phyloP scores from a whole-genome alignment of 2,888 invertebrate species.

The Chloroclysta siterata region DNA sequence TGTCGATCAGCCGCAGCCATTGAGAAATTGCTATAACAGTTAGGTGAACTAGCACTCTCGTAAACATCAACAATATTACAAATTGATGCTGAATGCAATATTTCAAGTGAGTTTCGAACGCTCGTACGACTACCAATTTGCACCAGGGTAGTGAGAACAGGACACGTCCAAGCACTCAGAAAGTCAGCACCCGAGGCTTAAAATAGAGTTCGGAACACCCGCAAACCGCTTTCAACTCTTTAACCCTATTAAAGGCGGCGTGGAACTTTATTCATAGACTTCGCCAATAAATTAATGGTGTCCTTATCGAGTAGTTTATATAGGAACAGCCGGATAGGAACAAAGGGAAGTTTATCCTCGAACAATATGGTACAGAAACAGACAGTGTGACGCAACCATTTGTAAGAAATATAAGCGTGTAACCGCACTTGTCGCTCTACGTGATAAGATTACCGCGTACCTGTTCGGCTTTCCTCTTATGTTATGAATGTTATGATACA shows the following conservation, averaged over 20 bases:
- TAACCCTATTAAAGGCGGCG: constrained; percentile 68
- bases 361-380: constrained; percentile 41
- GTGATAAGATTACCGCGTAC: constrained; percentile 51
- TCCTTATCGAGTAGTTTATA: constrained; percentile 35
- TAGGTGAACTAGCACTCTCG: constrained; percentile 28
- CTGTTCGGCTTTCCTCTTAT: constrained; percentile 22
- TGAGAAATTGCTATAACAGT: constrained; percentile 37
- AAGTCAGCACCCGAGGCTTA: constrained; percentile 65
- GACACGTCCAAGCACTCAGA: constrained; percentile 77
- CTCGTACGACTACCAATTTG: constrained; percentile 25
- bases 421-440: constrained; percentile 35
- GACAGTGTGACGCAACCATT: constrained; percentile 48
- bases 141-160: constrained; percentile 41
- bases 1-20: constrained; percentile 36
- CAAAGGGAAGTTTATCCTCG: constrained; percentile 45
- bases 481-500: constrained; percentile 31
- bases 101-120: constrained; percentile 6
- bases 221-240: constrained; percentile 68
- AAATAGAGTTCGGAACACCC: constrained; percentile 62
- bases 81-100: neutral
- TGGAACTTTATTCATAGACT: constrained; percentile 60
- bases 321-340: constrained; percentile 25
- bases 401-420: constrained; percentile 43
- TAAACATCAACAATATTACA: constrained; percentile 1
- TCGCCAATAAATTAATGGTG: constrained; percentile 46